Conservation (phyloP, 2,888 invertebrate genomes). For the Bugulina stolonifera region DNA sequence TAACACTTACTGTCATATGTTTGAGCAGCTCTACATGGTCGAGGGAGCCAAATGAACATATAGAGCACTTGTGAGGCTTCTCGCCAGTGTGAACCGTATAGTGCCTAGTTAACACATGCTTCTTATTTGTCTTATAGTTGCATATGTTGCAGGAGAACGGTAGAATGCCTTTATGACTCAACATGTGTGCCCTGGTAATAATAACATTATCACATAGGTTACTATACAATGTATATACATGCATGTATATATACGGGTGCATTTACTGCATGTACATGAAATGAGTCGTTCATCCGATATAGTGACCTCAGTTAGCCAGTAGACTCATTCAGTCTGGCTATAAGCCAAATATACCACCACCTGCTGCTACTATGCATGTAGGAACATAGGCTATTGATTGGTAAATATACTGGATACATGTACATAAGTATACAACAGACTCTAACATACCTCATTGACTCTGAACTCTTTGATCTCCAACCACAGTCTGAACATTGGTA, state of each 20-base stretch:
- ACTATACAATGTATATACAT: too few species aligned
- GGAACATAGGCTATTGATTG: too few species aligned
- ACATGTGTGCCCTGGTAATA: slow-evolving; percentile 5
- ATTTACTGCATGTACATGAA: too few species aligned
- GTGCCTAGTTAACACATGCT: slow-evolving; percentile 15
- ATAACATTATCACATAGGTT: too few species aligned
- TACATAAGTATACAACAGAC: too few species aligned
- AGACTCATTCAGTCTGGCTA: too few species aligned
- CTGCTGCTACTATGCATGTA: too few species aligned
- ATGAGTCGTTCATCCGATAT: too few species aligned
- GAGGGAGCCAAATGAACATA: slow-evolving; percentile 17
- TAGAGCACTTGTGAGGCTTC: slow-evolving; percentile 21
- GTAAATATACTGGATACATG: too few species aligned
- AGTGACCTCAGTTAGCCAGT: too few species aligned
- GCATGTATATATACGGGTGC: too few species aligned
- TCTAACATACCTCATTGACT: slow-evolving; percentile 9
- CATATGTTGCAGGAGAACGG: slow-evolving; percentile 19
- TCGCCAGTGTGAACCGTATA: slow-evolving; percentile 21
- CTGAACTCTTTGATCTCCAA: slow-evolving; percentile 5
- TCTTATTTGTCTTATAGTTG: slow-evolving; percentile 25
- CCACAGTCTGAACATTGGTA: slow-evolving; percentile 19
- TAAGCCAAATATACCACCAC: too few species aligned
- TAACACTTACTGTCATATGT: slow-evolving; percentile 6
- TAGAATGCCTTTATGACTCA: slow-evolving; percentile 21
- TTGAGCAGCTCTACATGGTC: slow-evolving; percentile 24